Conservation (phyloP, 2,113 vertebrate genomes). For the Boulengeromyrus knoepffleri region DNA sequence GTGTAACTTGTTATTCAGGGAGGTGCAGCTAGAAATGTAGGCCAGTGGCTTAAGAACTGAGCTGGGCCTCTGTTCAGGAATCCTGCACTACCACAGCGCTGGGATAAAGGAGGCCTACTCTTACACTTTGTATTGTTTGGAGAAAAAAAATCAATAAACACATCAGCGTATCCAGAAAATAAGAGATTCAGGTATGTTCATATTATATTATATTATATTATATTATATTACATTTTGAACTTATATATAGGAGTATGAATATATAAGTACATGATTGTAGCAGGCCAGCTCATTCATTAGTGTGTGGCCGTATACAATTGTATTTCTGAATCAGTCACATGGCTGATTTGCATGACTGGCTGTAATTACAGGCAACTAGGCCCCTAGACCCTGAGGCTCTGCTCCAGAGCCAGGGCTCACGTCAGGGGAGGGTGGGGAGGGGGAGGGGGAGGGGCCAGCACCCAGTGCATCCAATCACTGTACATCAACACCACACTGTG, state of each 20-base stretch:
- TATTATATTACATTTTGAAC: neutral
- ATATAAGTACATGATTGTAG: neutral
- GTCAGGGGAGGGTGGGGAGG: neutral
- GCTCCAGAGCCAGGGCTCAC: neutral
- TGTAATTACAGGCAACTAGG: neutral
- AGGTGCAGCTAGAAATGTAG: neutral
- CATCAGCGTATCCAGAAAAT: neutral
- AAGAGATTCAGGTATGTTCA: neutral
- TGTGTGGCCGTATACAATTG: no score
- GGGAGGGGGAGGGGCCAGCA: neutral
- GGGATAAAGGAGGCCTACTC: neutral
- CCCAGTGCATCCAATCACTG: neutral
- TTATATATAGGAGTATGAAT: neutral
- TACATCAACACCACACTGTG: neutral
- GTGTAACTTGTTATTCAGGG: neutral
- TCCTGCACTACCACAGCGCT: neutral
- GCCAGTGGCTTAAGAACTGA: neutral
- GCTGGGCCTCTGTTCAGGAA: neutral
- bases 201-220: neutral
- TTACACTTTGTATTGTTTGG: neutral
- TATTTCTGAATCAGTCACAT: neutral
- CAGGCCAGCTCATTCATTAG: neutral
- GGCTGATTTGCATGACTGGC: neutral
- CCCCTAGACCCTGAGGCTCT: neutral
- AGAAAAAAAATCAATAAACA: neutral